Percentiles rank a stretch among this genome's conserved stretches.
phyloP scores from a whole-genome alignment of 2,888 invertebrate species.

The Lithodes maja region DNA sequence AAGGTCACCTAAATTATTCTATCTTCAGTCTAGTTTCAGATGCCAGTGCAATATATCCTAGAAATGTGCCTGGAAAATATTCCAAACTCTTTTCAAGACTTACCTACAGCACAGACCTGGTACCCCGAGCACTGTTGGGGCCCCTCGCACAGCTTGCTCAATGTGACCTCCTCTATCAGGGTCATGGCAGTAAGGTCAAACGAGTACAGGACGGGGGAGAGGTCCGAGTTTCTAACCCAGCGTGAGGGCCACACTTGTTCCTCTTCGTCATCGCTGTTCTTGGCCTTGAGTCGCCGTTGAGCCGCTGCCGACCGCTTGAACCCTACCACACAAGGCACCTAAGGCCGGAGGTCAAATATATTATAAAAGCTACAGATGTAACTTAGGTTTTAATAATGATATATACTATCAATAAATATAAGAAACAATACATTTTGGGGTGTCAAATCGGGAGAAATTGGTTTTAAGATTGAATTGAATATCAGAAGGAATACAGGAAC shows the following conservation, averaged over 20 bases:
- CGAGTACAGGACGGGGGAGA: conserved; percentile 46
- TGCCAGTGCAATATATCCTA: no score
- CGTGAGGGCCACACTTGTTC: conserved; percentile 15
- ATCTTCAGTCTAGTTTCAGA: no score
- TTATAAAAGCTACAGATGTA: background rate
- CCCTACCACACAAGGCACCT: conserved; percentile 45
- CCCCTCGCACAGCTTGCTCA: conserved; percentile 44
- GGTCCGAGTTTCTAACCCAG: conserved; percentile 25
- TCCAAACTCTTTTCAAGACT: conserved; percentile 3
- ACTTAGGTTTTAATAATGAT: no score
- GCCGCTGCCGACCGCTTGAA: conserved; percentile 34
- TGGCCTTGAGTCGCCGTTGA: conserved; percentile 44
- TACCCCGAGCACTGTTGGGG: conserved; percentile 50
- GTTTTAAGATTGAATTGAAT: no score
- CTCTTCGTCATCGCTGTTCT: conserved; percentile 59
- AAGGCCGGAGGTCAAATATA: background rate
- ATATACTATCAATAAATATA: no score
- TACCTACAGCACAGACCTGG: conserved; percentile 58
- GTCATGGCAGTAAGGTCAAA: conserved; percentile 35
- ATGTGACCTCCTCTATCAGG: conserved; percentile 42
- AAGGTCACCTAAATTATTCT: no score
- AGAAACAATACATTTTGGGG: no score
- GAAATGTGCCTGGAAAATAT: no score
- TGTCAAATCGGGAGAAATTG: no score
- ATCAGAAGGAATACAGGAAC: no score